phyloP scores from a whole-genome alignment of 1,140 invertebrate species.

The Zaprionus inermis region DNA sequence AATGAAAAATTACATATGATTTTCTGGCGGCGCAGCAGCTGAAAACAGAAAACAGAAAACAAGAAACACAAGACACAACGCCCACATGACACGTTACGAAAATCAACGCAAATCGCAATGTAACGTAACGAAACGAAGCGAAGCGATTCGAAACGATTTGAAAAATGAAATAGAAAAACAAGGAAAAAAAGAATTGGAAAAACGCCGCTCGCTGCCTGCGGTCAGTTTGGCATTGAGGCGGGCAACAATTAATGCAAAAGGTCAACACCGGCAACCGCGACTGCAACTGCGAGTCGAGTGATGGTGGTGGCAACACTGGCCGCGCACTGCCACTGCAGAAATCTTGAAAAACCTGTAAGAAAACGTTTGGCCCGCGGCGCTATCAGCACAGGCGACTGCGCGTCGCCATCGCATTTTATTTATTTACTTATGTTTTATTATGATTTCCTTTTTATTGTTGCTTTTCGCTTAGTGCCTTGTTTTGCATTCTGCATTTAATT shows the following conservation, averaged over 20 bases:
- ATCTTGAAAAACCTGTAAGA: slow-evolving; percentile 38
- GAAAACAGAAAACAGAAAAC: slow-evolving; percentile 41
- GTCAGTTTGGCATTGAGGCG: slow-evolving; percentile 57
- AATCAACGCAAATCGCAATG: slow-evolving; percentile 45
- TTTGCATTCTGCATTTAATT: slow-evolving; percentile 60
- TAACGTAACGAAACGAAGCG: slow-evolving; percentile 20
- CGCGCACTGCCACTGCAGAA: not conserved
- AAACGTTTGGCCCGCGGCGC: slow-evolving; percentile 23
- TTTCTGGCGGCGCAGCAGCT: too few species aligned
- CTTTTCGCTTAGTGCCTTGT: not conserved
- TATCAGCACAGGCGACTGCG: slow-evolving; percentile 1
- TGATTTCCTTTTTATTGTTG: slow-evolving; percentile 6
- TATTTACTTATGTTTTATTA: slow-evolving; percentile 9
- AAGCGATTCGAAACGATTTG: slow-evolving; percentile 9
- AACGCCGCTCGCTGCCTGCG: slow-evolving; percentile 6
- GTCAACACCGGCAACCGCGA: slow-evolving; percentile 46
- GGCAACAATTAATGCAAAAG: slow-evolving; percentile 73
- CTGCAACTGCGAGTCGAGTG: slow-evolving; percentile 11
- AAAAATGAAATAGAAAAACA: not conserved
- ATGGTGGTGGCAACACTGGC: not conserved
- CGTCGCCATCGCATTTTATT: not conserved
- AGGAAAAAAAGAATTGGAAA: slow-evolving; percentile 22
- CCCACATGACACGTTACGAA: slow-evolving; percentile 58
- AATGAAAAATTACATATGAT: slow-evolving; percentile 50
- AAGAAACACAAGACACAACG: slow-evolving; percentile 37